Evolutionary conservation across 2,113 vertebrate genomes (phyloP), one percentile per base, ranked within the genome.

Genomic region (Oncorhynchus gorbuscha): DNA sequence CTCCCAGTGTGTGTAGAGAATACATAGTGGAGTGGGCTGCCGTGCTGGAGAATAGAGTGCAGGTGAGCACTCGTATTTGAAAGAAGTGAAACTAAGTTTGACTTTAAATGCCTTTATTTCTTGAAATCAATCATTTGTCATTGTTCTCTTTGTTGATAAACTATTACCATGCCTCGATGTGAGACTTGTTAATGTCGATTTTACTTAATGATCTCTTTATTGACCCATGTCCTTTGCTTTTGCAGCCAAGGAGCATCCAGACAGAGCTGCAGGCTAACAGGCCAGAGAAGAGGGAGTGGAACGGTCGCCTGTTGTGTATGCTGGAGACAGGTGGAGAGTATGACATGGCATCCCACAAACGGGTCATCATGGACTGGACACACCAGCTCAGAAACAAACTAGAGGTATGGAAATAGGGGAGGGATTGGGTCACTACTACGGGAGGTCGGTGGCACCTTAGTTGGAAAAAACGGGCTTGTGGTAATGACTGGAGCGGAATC

Each of bases 321-420:
- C 84, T 92, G 82, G 92, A 92, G 85, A 73, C 80, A 0, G 86
- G 86, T 3, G 88, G 88, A 4, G 91, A 91, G 75, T 72, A 81
- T 0, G 91, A 93, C 82, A 89, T 93, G 85, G 90, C 88, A 0
- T 79, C 80, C 0, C 77, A 86, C 71, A 91, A 90, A 66, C 81
- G 92, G 59, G 72, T 88, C 84, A 93, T 94, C 81, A 74, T 93
- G 90, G 93, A 93, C 66, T 93, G 91, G 93, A 87, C 84, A 0
- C 76, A 82, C 48, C 82, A 84, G 71, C 85, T 92, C 22, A 90
- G 85, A 76, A 85, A 79, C 84, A 82, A 77, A 48, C 77, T 86
- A 76, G 83, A 93, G 89, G 93, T 93, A 69, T 16, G 8, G 32
- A 20, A 20, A 22, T n/a, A 62, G 59, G 16, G 59, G n/a, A 11